phyloP scores from a whole-genome alignment of 2,888 invertebrate species.

The Drosophila rellima region DNA sequence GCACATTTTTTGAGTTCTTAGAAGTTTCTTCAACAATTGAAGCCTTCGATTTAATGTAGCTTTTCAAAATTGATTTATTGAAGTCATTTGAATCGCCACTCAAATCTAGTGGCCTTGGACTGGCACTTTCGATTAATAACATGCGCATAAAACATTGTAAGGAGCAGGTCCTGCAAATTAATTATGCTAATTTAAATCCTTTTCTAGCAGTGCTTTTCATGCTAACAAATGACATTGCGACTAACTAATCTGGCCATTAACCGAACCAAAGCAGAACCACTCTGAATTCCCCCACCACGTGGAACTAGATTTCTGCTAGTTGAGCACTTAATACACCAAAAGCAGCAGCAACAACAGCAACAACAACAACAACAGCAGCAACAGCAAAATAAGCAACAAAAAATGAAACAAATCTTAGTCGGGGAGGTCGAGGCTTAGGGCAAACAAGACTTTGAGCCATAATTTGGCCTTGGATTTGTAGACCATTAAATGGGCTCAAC shows the following conservation, averaged over 20 bases:
- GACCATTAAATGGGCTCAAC: slow-evolving; percentile 57
- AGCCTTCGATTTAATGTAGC: not conserved
- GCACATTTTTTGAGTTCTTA: not conserved
- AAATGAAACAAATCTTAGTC: slow-evolving; percentile 43
- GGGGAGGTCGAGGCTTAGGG: slow-evolving; percentile 3
- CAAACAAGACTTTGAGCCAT: slow-evolving; percentile 55
- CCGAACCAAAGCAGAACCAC: slow-evolving; percentile 29
- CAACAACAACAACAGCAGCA: slow-evolving; percentile 1
- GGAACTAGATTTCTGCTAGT: slow-evolving; percentile 51
- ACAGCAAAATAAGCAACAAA: slow-evolving; percentile 7
- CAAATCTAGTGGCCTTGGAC: slow-evolving; percentile 21
- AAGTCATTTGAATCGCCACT: slow-evolving; percentile 33
- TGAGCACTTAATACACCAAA: slow-evolving; percentile 59
- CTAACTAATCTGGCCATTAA: slow-evolving; percentile 71
- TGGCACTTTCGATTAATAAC: slow-evolving; percentile 66
- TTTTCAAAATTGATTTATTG: slow-evolving; percentile 16
- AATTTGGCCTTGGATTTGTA: slow-evolving; percentile 65
- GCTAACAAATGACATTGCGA: slow-evolving; percentile 73
- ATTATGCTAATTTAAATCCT: slow-evolving; percentile 76
- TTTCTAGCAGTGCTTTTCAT: slow-evolving; percentile 65
- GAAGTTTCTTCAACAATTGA: not conserved
- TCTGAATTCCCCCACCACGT: slow-evolving; percentile 3
- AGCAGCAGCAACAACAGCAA: slow-evolving; percentile 9
- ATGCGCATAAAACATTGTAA: slow-evolving; percentile 34
- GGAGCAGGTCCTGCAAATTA: slow-evolving; percentile 60